A percentile compares a stretch with the other conserved stretches of the same genome.
These are phyloP conservation scores for Epinephelus malabaricus DNA, from an alignment of 2,797 vertebrate genomes.

Conservation along the genomic window DNA sequence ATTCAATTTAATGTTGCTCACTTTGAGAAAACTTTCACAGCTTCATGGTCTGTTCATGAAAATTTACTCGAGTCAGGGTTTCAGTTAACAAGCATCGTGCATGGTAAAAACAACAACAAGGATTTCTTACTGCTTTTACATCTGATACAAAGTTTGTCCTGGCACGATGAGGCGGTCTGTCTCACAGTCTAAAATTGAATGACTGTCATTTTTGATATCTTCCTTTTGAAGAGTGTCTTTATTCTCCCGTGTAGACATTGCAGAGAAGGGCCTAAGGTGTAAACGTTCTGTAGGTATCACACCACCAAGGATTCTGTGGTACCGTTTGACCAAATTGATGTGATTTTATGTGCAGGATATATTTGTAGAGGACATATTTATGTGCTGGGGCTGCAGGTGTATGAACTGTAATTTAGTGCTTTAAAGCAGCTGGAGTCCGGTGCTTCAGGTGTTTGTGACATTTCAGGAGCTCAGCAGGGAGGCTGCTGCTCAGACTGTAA, in stretches of 20 bases:
- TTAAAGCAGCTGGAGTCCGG: slow-evolving; percentile 46
- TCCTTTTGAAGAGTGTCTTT: neutral
- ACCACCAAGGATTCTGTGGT: too few relatives aligned
- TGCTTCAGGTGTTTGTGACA: slow-evolving; percentile 40
- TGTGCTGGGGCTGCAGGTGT: slow-evolving; percentile 16
- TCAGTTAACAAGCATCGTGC: neutral
- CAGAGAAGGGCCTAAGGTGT: neutral
- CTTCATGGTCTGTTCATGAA: neutral
- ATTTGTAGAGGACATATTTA: neutral
- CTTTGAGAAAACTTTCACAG: neutral
- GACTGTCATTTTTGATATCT: too few relatives aligned
- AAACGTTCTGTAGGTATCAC: neutral
- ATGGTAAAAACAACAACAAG: neutral
- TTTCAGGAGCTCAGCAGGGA: slow-evolving; percentile 54
- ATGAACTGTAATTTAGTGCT: slow-evolving; percentile 48
- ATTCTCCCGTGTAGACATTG: too few relatives aligned
- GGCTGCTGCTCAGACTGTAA: slow-evolving; percentile 10
- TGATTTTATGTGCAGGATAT: slow-evolving; percentile 1
- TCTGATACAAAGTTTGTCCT: neutral
- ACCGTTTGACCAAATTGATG: neutral
- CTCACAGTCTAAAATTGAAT: too few relatives aligned
- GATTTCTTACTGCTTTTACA: neutral
- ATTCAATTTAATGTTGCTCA: slow-evolving; percentile 1
- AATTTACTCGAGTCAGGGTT: neutral
- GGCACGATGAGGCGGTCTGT: neutral